A percentile compares a stretch with the other conserved stretches of the same genome.
Conservation (phyloP, 2,113 vertebrate genomes). For the Scatophagus argus region DNA sequence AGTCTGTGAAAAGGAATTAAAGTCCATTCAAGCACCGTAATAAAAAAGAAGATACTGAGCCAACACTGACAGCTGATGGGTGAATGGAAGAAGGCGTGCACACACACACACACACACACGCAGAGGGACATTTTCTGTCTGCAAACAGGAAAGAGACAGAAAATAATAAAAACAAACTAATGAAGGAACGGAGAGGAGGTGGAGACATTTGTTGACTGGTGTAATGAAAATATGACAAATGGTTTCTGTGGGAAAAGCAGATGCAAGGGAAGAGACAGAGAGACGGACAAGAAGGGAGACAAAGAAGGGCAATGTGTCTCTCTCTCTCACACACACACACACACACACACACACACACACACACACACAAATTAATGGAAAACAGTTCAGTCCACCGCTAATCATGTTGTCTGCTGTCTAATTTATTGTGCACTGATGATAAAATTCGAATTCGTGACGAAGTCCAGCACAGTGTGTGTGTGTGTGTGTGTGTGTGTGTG, state of each 20-base stretch:
- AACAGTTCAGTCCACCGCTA: not conserved
- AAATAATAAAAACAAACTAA: conserved; percentile 23
- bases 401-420: not conserved
- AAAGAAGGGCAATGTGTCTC: not conserved
- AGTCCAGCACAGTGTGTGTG: not conserved
- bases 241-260: not conserved
- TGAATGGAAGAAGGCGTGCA: not conserved
- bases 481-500: not conserved
- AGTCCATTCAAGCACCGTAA: not conserved
- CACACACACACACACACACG: not conserved
- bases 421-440: not conserved
- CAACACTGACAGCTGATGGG: not conserved
- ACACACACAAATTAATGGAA: not conserved
- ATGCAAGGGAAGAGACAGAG: not conserved
- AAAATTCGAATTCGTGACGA: not conserved
- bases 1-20: not conserved
- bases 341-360: conserved; percentile 5
- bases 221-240: conserved; percentile 28
- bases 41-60: not conserved
- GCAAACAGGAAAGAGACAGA: not conserved
- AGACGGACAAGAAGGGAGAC: not conserved
- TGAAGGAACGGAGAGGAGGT: conserved; percentile 1
- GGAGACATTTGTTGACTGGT: conserved; percentile 1
- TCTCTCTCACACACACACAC: too few species aligned
- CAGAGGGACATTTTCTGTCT: not conserved